Conservation (phyloP, 1,140 invertebrate species). For the Acromyrmex echinatior region DNA sequence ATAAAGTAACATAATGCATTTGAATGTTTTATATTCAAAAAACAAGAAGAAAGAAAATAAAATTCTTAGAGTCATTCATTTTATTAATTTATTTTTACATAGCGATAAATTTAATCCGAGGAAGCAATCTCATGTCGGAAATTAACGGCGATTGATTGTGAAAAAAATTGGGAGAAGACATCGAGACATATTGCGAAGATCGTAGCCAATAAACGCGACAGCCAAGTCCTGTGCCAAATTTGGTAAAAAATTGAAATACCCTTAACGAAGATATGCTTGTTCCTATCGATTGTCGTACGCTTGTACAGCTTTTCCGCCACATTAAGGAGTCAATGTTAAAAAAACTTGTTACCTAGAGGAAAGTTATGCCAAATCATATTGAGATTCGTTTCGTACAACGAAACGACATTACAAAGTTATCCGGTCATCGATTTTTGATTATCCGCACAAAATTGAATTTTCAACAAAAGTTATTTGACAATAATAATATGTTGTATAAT, state of each 20-base stretch:
- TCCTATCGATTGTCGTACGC: conserved; percentile 45
- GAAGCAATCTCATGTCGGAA: conserved; percentile 1
- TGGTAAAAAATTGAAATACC: conserved; percentile 42
- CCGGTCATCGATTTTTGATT: not conserved
- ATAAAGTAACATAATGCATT: not conserved
- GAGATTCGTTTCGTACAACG: not conserved
- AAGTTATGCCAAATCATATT: conserved; percentile 12
- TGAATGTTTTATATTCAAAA: not conserved
- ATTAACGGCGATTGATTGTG: not conserved
- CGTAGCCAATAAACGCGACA: conserved; percentile 33
- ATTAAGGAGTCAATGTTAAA: conserved; percentile 53
- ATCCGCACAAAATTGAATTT: not conserved
- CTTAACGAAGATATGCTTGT: conserved; percentile 39
- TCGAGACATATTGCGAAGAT: conserved; percentile 31
- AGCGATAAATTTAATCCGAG: not conserved
- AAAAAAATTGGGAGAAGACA: not conserved
- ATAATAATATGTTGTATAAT: not conserved
- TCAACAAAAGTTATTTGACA: not conserved
- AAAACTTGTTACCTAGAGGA: conserved; percentile 40
- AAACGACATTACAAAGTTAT: not conserved
- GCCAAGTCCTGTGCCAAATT: conserved; percentile 72
- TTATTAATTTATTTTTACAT: not conserved
- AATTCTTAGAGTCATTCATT: not conserved
- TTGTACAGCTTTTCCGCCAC: conserved; percentile 50
- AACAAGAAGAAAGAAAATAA: not conserved